These are phyloP conservation scores for Plagodis pulveraria DNA, from an alignment of 2,888 invertebrate species.

Conservation along the genomic window DNA sequence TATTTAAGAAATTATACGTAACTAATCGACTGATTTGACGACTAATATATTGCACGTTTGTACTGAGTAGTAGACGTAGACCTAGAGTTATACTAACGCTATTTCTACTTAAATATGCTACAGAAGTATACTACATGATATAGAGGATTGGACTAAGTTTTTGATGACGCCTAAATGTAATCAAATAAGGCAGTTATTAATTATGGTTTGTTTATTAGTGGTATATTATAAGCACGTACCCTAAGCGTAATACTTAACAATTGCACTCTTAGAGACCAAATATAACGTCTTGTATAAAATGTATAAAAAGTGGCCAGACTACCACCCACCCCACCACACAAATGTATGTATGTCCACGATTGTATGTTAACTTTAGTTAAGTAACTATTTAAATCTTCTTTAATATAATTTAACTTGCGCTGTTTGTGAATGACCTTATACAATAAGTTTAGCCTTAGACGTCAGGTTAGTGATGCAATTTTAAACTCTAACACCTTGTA, in stretches of 20 bases:
- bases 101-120: constrained; percentile 41
- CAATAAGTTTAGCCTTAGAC: constrained; percentile 63
- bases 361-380: constrained; percentile 28
- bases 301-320: constrained; percentile 38
- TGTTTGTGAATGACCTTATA: constrained; percentile 38
- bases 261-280: constrained; percentile 29
- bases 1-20: constrained; percentile 30
- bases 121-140: not conserved
- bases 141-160: constrained; percentile 3
- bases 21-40: constrained; percentile 38
- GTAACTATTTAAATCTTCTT: constrained; percentile 34
- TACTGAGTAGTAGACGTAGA: constrained; percentile 10
- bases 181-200: constrained; percentile 6
- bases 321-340: constrained; percentile 37
- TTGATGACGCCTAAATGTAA: not conserved
- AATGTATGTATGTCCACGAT: constrained; percentile 26
- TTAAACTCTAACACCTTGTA: constrained; percentile 39
- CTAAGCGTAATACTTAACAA: constrained; percentile 18
- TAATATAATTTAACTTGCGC: constrained; percentile 25
- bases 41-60: constrained; percentile 32
- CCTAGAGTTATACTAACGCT: constrained; percentile 41
- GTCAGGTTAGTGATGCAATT: constrained; percentile 68
- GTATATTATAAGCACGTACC: constrained; percentile 21
- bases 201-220: constrained; percentile 4
- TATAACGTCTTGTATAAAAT: constrained; percentile 30